These are phyloP conservation scores for Percina caprodes DNA, from an alignment of 2,113 vertebrate species.

Conservation along the genomic window DNA sequence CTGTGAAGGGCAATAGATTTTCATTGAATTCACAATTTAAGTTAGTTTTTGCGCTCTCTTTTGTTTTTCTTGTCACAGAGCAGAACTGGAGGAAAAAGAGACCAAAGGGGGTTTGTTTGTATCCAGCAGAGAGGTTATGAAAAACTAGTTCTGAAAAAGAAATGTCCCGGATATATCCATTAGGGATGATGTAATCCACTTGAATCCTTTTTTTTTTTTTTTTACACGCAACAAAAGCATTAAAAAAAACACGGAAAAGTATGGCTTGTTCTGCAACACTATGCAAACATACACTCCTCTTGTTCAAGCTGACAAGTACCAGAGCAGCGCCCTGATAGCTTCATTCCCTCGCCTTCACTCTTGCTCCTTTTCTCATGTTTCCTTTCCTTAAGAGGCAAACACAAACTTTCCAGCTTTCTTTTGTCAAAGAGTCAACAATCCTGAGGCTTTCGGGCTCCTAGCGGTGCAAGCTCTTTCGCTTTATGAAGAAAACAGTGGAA, in stretches of 20 bases:
- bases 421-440: neutral
- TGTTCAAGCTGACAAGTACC: constrained; percentile 24
- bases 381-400: constrained; percentile 25
- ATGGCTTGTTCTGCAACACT: neutral
- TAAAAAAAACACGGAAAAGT: neutral
- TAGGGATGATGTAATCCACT: constrained; percentile 57
- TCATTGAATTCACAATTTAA: neutral
- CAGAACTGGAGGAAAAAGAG: neutral
- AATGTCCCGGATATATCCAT: constrained; percentile 19
- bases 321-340: constrained; percentile 22
- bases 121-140: neutral
- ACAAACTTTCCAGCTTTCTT: neutral
- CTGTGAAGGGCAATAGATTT: neutral
- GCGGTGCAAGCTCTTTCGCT: neutral
- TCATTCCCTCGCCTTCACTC: neutral
- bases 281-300: neutral
- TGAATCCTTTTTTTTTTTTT: no score
- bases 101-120: neutral
- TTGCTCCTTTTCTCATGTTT: constrained; percentile 6
- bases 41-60: no score
- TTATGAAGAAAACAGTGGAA: neutral
- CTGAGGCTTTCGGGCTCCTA: neutral
- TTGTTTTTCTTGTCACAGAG: neutral
- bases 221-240: constrained; percentile 4
- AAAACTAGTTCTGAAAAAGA: neutral